These are phyloP conservation scores for Hyles euphorbiae DNA, from an alignment of 1,140 invertebrate species.

Conservation along the genomic window DNA sequence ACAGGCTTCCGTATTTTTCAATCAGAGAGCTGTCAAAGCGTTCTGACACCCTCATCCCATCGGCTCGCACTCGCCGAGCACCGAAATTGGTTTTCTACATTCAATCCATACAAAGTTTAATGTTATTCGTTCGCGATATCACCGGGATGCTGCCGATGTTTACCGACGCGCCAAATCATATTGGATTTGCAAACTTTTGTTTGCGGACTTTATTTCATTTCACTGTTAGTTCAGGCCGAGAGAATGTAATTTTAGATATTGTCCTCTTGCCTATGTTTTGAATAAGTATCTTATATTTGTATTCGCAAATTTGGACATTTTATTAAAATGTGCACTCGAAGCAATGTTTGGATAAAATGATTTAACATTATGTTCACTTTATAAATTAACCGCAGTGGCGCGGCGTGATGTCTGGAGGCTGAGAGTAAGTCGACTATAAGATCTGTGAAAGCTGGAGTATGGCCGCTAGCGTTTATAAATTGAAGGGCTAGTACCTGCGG, in stretches of 20 bases:
- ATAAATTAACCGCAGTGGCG: constrained; percentile 49
- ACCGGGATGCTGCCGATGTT: constrained; percentile 74
- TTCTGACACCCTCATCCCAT: constrained; percentile 74
- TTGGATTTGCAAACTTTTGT: constrained; percentile 76
- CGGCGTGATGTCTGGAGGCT: constrained; percentile 45
- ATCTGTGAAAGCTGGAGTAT: constrained; percentile 43
- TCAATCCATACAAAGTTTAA: constrained; percentile 76
- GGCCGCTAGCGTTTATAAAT: constrained; percentile 72
- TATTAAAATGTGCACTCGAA: constrained; percentile 18
- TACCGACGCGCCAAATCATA: constrained; percentile 75
- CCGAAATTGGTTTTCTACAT: constrained; percentile 77
- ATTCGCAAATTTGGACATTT: constrained; percentile 19
- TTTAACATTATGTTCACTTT: constrained; percentile 37
- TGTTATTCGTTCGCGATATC: constrained; percentile 75
- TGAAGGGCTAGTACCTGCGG: constrained; percentile 73
- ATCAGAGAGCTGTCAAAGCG: constrained; percentile 76
- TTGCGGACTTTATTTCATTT: constrained; percentile 75
- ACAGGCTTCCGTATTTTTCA: constrained; percentile 77
- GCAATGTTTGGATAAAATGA: neutral
- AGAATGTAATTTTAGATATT: constrained; percentile 69
- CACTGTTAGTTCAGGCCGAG: constrained; percentile 69
- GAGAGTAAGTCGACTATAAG: constrained; percentile 38
- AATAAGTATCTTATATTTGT: constrained; percentile 36
- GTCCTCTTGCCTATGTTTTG: constrained; percentile 41
- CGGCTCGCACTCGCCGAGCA: constrained; percentile 73